Conservation (phyloP, 2,797 vertebrate genomes). For the Peromyscus aztecus region DNA sequence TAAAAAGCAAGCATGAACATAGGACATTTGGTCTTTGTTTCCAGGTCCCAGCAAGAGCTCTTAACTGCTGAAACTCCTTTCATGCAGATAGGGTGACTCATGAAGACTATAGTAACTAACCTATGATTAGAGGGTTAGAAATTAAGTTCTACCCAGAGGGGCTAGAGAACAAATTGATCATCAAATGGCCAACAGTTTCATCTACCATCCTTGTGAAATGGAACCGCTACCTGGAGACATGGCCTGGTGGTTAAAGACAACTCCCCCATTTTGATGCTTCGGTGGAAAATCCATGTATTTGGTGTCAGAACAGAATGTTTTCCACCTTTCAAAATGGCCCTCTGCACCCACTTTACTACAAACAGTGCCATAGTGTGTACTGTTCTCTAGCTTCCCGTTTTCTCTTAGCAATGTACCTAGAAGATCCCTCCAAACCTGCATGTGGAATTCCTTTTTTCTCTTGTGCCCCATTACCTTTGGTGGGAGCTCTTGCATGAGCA, state of each 20-base stretch:
- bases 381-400: background rate
- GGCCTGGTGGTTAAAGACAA: background rate
- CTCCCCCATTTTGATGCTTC: background rate
- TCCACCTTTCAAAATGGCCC: background rate
- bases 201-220: background rate
- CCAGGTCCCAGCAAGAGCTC: background rate
- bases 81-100: background rate
- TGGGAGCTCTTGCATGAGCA: background rate
- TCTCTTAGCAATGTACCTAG: background rate
- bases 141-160: background rate
- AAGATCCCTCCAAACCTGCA: background rate
- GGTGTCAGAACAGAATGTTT: background rate
- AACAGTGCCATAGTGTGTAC: background rate
- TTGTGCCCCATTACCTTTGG: background rate
- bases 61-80: background rate
- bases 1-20: background rate
- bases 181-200: background rate
- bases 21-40: background rate
- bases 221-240: background rate
- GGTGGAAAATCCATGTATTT: background rate
- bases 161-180: background rate
- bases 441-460: background rate
- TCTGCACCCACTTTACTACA: background rate
- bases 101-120: background rate
- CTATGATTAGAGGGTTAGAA: background rate